Evolutionary conservation across 2,113 vertebrate genomes (phyloP).

Genomic region (Etheostoma spectabile): DNA sequence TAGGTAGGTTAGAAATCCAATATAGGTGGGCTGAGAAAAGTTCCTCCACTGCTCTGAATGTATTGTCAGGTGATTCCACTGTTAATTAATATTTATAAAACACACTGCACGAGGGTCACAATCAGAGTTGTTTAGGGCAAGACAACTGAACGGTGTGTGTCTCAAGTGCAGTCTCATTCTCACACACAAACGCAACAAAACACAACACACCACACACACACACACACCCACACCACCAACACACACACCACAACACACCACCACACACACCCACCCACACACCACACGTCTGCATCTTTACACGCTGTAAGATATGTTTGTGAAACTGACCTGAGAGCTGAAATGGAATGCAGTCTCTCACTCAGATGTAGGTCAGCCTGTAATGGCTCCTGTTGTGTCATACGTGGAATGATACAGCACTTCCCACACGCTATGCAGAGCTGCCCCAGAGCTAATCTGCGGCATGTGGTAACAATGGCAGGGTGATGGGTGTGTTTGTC

Average conservation of each 20-base stretch:
- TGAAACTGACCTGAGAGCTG: slow-evolving; percentile 45
- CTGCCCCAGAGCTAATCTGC: neutral
- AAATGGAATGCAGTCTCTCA: slow-evolving; percentile 33
- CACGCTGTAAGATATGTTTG: too few species aligned
- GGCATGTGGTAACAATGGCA: neutral
- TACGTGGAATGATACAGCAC: neutral
- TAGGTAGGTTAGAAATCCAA: too few species aligned
- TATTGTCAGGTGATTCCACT: neutral
- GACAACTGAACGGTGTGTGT: neutral
- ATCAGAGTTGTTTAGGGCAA: neutral
- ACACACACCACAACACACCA: too few species aligned
- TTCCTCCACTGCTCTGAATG: neutral
- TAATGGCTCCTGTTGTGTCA: slow-evolving; percentile 40
- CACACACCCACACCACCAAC: neutral
- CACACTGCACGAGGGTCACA: neutral
- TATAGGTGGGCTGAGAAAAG: too few species aligned
- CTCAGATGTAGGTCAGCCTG: slow-evolving; percentile 64
- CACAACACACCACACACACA: neutral
- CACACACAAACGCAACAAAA: too few species aligned
- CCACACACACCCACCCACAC: neutral
- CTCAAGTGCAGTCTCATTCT: neutral
- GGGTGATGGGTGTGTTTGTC: neutral
- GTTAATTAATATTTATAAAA: too few species aligned
- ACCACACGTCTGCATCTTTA: neutral
- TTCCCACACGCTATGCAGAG: slow-evolving; percentile 3